Percentiles rank a stretch among this genome's conserved stretches.
Evolutionary conservation across 1,140 invertebrate genomes (phyloP).

Genomic region (Chironomus striatipennis): DNA sequence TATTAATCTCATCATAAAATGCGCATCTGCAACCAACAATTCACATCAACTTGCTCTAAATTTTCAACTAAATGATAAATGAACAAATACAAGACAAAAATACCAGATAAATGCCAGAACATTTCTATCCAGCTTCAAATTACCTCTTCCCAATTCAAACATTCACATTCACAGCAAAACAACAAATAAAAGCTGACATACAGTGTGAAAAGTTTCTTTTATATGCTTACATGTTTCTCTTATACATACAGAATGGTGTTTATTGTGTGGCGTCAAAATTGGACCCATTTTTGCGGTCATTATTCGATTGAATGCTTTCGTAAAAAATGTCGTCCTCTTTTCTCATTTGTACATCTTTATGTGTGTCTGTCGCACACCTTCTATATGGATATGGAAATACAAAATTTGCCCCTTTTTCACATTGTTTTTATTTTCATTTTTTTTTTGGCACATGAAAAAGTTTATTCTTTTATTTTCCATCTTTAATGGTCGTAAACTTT

Average conservation of each 20-base stretch:
- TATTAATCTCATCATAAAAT: too few relatives aligned
- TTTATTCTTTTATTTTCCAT: background rate
- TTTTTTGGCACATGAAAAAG: background rate
- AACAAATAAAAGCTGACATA: too few relatives aligned
- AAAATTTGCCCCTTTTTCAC: background rate
- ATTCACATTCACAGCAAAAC: too few relatives aligned
- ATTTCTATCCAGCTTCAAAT: too few relatives aligned
- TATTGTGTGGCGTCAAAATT: constrained; percentile 16
- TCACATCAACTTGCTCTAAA: too few relatives aligned
- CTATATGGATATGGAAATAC: background rate
- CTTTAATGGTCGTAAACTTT: background rate
- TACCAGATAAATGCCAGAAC: too few relatives aligned
- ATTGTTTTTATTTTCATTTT: background rate
- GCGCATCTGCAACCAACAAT: too few relatives aligned
- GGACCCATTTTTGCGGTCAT: constrained; percentile 16
- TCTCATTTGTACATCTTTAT: background rate
- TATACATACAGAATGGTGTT: background rate
- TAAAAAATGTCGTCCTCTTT: background rate
- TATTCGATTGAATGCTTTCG: background rate
- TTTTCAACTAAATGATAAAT: too few relatives aligned
- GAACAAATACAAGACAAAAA: too few relatives aligned
- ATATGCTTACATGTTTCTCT: background rate
- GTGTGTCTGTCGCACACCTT: background rate
- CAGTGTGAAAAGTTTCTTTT: background rate
- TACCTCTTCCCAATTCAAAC: too few relatives aligned